Evolutionary conservation across 2,113 vertebrate genomes (phyloP).

Genomic region (Raja brachyura): DNA sequence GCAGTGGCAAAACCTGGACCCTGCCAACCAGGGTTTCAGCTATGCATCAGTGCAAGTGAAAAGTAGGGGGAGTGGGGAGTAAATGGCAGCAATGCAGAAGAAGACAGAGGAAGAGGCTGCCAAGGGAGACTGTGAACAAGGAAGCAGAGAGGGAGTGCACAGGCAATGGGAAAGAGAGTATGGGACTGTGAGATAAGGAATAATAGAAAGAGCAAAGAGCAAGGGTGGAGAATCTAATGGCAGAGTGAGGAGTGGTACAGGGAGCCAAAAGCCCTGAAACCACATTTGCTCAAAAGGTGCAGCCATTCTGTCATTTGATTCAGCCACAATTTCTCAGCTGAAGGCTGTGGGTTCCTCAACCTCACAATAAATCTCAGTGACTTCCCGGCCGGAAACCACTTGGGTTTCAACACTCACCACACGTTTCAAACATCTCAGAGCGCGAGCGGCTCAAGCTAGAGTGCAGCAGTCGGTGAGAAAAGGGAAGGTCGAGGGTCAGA

Average conservation of each 20-base stretch:
- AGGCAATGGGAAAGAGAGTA: not conserved
- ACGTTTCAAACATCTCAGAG: not conserved
- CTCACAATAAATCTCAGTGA: conserved; percentile 13
- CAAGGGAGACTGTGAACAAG: not conserved
- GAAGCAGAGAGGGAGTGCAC: no score
- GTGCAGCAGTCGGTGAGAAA: not conserved
- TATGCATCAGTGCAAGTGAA: not conserved
- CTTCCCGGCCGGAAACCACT: conserved; percentile 25
- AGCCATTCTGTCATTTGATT: no score
- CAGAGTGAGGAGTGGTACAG: no score
- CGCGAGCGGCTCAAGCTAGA: not conserved
- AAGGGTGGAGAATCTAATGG: no score
- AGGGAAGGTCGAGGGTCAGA: not conserved
- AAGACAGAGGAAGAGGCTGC: not conserved
- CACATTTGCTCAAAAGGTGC: not conserved
- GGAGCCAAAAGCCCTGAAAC: not conserved
- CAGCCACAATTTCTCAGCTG: not conserved
- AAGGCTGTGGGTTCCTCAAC: not conserved
- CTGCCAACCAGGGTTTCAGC: not conserved
- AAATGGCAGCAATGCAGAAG: not conserved
- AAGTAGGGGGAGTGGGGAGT: not conserved
- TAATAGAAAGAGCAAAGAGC: no score
- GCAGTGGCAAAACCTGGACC: not conserved
- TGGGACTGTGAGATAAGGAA: no score
- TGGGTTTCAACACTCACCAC: not conserved